Conservation (phyloP, 92 coral and sea anemone species). For the Heliopora coerulea region DNA sequence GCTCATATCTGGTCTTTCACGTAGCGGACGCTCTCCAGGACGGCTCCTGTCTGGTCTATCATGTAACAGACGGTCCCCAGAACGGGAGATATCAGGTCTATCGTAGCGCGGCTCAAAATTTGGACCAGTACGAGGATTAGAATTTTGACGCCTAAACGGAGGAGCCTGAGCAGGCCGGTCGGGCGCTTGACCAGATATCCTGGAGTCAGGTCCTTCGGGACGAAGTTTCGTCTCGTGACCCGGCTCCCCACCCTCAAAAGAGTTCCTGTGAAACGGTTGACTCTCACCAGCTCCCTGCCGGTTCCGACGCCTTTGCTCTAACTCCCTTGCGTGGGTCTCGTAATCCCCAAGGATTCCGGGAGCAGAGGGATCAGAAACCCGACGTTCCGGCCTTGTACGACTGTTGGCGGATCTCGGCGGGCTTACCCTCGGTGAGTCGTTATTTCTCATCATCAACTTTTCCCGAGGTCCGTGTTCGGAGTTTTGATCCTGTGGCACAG, state of each 20-base stretch:
- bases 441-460: neutral
- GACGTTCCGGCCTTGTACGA: slow-evolving; percentile 19
- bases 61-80: slow-evolving; percentile 5
- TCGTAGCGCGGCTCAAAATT: slow-evolving; percentile 7
- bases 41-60: neutral
- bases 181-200: neutral
- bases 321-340: slow-evolving; percentile 4
- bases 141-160: neutral
- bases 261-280: neutral
- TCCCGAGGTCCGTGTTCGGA: neutral
- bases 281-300: neutral
- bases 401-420: slow-evolving; percentile 6
- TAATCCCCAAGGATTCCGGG: slow-evolving; percentile 43
- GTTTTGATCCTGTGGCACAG: neutral
- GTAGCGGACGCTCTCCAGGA: slow-evolving; percentile 21
- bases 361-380: slow-evolving; percentile 29
- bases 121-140: neutral
- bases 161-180: slow-evolving; percentile 14
- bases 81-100: slow-evolving; percentile 16
- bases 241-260: neutral
- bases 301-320: neutral
- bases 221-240: slow-evolving; percentile 7
- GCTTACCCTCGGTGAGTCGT: slow-evolving; percentile 11
- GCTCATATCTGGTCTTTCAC: slow-evolving; percentile 2
- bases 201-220: neutral